These are phyloP conservation scores for Bombus sibiricus DNA, from an alignment of 1,140 invertebrate genomes.

Conservation along the genomic window DNA sequence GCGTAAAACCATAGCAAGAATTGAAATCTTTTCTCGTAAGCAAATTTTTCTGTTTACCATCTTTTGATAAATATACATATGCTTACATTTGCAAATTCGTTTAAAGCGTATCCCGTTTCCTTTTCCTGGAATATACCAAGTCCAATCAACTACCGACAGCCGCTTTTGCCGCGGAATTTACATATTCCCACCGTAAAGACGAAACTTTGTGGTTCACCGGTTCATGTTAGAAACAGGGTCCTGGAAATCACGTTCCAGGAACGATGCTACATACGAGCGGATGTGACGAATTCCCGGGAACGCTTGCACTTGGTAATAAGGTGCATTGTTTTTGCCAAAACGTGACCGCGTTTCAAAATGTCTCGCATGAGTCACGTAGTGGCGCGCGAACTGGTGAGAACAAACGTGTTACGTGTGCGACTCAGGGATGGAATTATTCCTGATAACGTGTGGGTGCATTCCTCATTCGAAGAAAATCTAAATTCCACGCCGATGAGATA, in stretches of 20 bases:
- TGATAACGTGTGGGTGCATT: conserved; percentile 37
- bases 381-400: conserved; percentile 12
- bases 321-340: conserved; percentile 75
- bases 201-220: neutral
- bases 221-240: neutral
- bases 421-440: conserved; percentile 68
- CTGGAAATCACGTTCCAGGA: neutral
- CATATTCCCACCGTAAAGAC: neutral
- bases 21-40: neutral
- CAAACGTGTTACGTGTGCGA: conserved; percentile 49
- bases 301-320: conserved; percentile 45
- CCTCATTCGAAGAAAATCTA: conserved; percentile 39
- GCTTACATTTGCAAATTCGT: neutral
- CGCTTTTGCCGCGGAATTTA: neutral
- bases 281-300: conserved; percentile 37
- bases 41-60: neutral
- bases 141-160: neutral
- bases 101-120: neutral
- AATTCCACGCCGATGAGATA: conserved; percentile 60
- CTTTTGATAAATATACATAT: neutral
- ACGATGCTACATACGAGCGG: neutral
- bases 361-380: conserved; percentile 69
- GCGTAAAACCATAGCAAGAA: neutral
- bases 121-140: neutral
- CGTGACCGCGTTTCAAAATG: conserved; percentile 72